phyloP scores from a whole-genome alignment of 2,888 invertebrate species.

The Zhengitettix transpicula region DNA sequence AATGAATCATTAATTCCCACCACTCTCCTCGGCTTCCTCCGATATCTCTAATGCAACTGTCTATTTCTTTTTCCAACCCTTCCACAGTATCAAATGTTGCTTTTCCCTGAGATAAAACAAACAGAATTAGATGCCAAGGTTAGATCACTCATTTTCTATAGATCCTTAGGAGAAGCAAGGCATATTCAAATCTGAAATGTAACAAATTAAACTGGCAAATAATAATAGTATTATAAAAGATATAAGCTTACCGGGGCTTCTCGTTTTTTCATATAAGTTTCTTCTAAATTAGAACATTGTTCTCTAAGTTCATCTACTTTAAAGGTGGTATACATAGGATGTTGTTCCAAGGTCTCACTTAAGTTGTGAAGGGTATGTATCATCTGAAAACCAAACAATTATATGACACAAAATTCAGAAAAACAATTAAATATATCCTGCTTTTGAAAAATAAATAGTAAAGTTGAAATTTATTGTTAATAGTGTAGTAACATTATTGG shows the following conservation, averaged over 20 bases:
- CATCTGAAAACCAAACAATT: slow-evolving; percentile 22
- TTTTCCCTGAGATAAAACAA: no score
- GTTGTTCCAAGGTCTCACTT: slow-evolving; percentile 29
- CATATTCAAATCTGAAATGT: no score
- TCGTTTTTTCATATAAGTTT: slow-evolving; percentile 35
- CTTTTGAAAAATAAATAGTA: no score
- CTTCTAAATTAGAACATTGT: slow-evolving; percentile 34
- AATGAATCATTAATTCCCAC: slow-evolving; percentile 5
- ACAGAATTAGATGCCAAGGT: no score
- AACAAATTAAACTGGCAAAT: no score
- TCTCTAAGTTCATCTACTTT: slow-evolving; percentile 30
- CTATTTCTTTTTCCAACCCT: slow-evolving; percentile 9
- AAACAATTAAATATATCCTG: no score
- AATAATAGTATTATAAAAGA: no score
- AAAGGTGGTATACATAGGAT: slow-evolving; percentile 30
- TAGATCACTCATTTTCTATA: no score
- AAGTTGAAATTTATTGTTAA: no score
- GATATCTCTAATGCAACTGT: slow-evolving; percentile 11
- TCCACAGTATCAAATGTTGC: no score
- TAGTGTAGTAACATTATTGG: no score
- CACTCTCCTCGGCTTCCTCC: slow-evolving; percentile 6
- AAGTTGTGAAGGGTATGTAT: slow-evolving; percentile 53
- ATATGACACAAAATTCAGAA: neutral
- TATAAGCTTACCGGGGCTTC: slow-evolving; percentile 15
- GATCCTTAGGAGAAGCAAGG: no score